Evolutionary conservation across 2,888 invertebrate species (phyloP), one percentile per base, ranked within the genome.

Genomic region (Polietes domitor): DNA sequence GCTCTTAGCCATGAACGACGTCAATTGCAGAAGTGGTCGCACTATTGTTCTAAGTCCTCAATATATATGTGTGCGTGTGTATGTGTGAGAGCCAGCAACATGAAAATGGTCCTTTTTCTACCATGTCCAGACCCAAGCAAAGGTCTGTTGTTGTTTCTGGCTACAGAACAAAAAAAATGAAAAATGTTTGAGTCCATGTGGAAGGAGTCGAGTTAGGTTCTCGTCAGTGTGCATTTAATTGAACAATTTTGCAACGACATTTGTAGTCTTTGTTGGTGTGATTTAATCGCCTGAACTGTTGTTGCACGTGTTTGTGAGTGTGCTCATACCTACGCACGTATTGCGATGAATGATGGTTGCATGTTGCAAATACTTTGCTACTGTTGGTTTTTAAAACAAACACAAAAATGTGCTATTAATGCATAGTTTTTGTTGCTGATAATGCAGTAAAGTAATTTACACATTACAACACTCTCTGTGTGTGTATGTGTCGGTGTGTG

Each of bases 231-330:
- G 79, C 68, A 76, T 76, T 79, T 79, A 76, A 79, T 85, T 80
- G 77, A 85, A 82, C 82, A 85, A 85, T 80, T 80, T 82, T 82
- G 82, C 65, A 80, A 68, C 75, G 71, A 80, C 80, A 82, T 77
- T 77, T 75, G 19, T 28, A 21, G 50, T 55, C 43, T 72, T 79
- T 74, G 37, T 77, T 82, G 58, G 71, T 71, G 53, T 37, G 79
- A 85, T 85, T 81, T 79, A 72, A 85, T 85, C 82, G 63, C 28
- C 61, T 53, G 75, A 77, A 68, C 76, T 80, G 68, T 81, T 77
- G 74, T 74, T 80, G 70, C n/a, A n/a, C n/a, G n/a, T n/a, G n/a
- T n/a, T n/a, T n/a, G n/a, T n/a, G n/a, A n/a, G n/a, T n/a, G n/a
- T n/a, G n/a, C n/a, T n/a, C n/a, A n/a, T n/a, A n/a, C n/a, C n/a